A percentile compares a stretch with the other conserved stretches of the same genome.
These are phyloP conservation scores for Silurus meridionalis DNA, from an alignment of 2,113 vertebrate genomes.

Conservation along the genomic window DNA sequence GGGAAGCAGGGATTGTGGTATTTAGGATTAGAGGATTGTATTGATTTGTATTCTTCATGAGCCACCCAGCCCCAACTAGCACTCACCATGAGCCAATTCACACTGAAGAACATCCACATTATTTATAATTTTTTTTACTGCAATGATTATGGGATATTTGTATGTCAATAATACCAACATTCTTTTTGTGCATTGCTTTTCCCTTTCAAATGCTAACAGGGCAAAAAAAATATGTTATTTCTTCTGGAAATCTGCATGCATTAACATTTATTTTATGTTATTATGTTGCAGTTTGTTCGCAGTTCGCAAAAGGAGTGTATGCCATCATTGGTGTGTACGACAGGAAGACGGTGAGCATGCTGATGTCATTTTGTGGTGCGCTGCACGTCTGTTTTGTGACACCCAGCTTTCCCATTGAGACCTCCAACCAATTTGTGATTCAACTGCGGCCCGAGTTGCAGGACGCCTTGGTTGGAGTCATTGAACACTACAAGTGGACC, in stretches of 20 bases:
- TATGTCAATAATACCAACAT: neutral
- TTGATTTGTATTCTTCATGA: conserved; percentile 71
- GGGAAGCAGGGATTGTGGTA: conserved; percentile 47
- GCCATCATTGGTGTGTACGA: conserved; percentile 99
- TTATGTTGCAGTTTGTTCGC: conserved; percentile 85
- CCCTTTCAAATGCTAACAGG: neutral
- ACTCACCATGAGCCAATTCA: conserved; percentile 20
- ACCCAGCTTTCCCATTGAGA: conserved; percentile 93
- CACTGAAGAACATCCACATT: neutral
- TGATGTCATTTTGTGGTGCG: conserved; percentile 97
- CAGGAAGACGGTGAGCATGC: conserved; percentile 96
- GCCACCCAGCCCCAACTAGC: conserved; percentile 50
- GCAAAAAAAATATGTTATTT: neutral
- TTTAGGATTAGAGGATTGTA: conserved; percentile 59
- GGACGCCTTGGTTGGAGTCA: conserved; percentile 92
- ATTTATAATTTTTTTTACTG: neutral
- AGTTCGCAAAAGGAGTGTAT: conserved; percentile 98
- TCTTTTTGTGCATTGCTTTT: neutral
- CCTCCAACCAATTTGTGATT: conserved; percentile 96
- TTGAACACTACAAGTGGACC: conserved; percentile 94
- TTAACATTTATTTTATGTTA: neutral
- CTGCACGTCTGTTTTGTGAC: conserved; percentile 98
- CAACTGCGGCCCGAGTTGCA: conserved; percentile 96
- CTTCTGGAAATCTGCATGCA: too few species aligned
- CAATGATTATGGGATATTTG: neutral